These are phyloP conservation scores for Halcyon senegalensis DNA, from an alignment of 2,113 vertebrate species.

Conservation along the genomic window DNA sequence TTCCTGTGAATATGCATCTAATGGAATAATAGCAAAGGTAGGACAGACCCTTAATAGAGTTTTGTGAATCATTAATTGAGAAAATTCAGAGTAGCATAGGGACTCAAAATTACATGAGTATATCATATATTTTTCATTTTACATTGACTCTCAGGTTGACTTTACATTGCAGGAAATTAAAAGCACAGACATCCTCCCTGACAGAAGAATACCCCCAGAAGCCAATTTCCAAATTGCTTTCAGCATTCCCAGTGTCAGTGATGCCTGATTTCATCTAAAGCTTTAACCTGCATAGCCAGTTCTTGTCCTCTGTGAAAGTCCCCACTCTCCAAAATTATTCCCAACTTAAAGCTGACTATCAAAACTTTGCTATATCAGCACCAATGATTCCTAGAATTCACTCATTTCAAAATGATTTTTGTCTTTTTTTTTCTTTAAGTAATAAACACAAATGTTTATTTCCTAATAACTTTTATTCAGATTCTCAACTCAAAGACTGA, in stretches of 20 bases:
- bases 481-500: neutral
- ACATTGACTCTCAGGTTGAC: neutral
- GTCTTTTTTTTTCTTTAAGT: neutral
- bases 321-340: constrained; percentile 30
- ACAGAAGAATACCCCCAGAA: constrained; percentile 31
- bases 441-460: neutral
- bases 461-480: neutral
- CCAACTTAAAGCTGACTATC: constrained; percentile 21
- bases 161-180: constrained; percentile 39
- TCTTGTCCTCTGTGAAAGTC: neutral
- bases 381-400: neutral
- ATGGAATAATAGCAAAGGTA: neutral
- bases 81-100: neutral
- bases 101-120: neutral
- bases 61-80: neutral
- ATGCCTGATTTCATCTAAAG: constrained; percentile 61
- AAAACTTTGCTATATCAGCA: neutral
- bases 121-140: constrained; percentile 10
- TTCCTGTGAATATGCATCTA: neutral
- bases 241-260: neutral
- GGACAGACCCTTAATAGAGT: neutral
- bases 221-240: neutral
- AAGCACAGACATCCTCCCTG: neutral
- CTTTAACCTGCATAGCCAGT: constrained; percentile 44
- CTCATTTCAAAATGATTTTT: neutral